A percentile compares a stretch with the other conserved stretches of the same genome.
Evolutionary conservation across 2,888 invertebrate species (phyloP).

Genomic region (Corbicula japonica): DNA sequence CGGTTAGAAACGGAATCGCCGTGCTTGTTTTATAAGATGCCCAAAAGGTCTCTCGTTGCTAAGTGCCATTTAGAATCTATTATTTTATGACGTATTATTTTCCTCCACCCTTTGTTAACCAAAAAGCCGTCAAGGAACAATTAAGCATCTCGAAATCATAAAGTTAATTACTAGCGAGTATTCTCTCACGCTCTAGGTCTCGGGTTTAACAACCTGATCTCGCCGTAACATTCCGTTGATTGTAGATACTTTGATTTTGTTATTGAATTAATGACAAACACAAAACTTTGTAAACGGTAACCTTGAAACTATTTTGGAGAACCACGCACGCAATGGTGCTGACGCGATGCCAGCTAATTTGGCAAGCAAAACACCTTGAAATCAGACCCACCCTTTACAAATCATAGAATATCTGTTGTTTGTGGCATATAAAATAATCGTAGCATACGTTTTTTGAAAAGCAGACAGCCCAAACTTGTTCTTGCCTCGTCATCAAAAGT

Average conservation of each 20-base stretch:
- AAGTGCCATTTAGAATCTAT: constrained; percentile 36
- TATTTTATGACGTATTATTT: constrained; percentile 42
- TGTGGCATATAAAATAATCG: no score
- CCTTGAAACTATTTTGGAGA: constrained; percentile 39
- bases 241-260: constrained; percentile 27
- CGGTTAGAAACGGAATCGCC: constrained; percentile 47
- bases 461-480: no score
- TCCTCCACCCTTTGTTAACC: constrained; percentile 45
- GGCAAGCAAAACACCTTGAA: constrained; percentile 30
- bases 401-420: no score
- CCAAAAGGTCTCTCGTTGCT: constrained; percentile 42
- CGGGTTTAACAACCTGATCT: constrained; percentile 38
- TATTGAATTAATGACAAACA: constrained; percentile 47
- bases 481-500: no score
- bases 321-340: constrained; percentile 26
- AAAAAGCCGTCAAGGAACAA: constrained; percentile 46
- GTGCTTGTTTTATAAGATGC: constrained; percentile 49
- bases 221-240: constrained; percentile 13
- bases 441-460: no score
- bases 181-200: constrained; percentile 45
- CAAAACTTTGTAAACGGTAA: constrained; percentile 26
- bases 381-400: constrained; percentile 5
- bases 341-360: constrained; percentile 30
- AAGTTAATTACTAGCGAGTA: constrained; percentile 35
- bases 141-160: constrained; percentile 37